Conservation (phyloP, 2,113 vertebrate genomes). For the Furnarius figulus region DNA sequence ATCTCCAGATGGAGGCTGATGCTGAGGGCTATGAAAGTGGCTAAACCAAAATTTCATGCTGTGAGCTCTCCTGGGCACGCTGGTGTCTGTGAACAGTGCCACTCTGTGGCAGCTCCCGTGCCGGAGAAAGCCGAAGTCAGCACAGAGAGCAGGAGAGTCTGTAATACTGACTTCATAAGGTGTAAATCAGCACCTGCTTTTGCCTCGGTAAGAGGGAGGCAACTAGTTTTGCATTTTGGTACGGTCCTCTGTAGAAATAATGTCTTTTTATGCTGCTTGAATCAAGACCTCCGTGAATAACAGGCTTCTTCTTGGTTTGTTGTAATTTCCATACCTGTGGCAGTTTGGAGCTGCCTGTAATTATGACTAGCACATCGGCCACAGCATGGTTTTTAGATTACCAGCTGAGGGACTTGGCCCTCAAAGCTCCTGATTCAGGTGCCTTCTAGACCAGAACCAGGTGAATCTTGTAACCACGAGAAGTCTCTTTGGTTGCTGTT, state of each 20-base stretch:
- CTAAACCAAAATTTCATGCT: neutral
- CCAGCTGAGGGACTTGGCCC: neutral
- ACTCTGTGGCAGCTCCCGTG: neutral
- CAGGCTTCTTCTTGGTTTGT: neutral
- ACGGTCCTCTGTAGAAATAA: neutral
- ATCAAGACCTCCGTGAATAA: neutral
- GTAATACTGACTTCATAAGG: accelerated
- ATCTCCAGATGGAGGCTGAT: neutral
- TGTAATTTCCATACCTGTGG: neutral
- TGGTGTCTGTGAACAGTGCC: neutral
- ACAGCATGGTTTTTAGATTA: neutral
- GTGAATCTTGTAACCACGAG: neutral
- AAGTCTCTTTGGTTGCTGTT: neutral
- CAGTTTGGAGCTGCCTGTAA: neutral
- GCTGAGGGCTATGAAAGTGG: neutral
- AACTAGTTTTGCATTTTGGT: neutral
- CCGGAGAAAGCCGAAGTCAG: neutral
- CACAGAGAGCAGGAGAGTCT: neutral
- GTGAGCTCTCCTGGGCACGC: neutral
- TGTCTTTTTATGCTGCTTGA: neutral
- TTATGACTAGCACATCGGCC: neutral
- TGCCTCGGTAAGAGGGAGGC: neutral
- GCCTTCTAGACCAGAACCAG: neutral
- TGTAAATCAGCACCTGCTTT: neutral
- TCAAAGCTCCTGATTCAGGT: neutral